A percentile compares a stretch with the other conserved stretches of the same genome.
phyloP scores from a whole-genome alignment of 2,888 invertebrate species.

The Meandrusa payeni region DNA sequence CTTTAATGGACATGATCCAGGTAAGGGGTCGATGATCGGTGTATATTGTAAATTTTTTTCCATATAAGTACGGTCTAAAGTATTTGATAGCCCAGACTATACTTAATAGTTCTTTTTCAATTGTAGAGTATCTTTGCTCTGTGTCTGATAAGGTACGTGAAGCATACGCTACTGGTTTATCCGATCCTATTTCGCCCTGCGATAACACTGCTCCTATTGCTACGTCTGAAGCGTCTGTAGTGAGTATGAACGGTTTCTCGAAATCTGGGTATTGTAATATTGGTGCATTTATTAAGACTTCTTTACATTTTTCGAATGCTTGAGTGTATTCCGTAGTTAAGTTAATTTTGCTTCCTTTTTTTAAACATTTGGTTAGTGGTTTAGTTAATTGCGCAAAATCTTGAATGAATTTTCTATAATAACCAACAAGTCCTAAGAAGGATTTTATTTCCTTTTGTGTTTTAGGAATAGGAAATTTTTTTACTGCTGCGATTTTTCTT shows the following conservation, averaged over 20 bases:
- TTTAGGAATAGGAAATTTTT: slow-evolving; percentile 33
- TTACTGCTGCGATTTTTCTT: slow-evolving; percentile 30
- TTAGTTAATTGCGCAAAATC: slow-evolving; percentile 30
- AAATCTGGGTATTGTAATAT: slow-evolving; percentile 32
- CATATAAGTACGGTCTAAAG: slow-evolving; percentile 47
- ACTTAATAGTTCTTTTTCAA: too few species aligned
- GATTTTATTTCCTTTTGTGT: slow-evolving; percentile 35
- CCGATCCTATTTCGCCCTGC: slow-evolving; percentile 33
- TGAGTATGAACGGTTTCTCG: slow-evolving; percentile 32
- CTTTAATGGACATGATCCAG: too few species aligned
- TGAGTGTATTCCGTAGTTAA: slow-evolving; percentile 25
- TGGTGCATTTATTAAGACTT: slow-evolving; percentile 15
- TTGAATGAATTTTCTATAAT: slow-evolving; percentile 36
- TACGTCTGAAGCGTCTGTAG: slow-evolving; percentile 36
- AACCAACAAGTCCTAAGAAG: slow-evolving; percentile 35
- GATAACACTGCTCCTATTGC: slow-evolving; percentile 36
- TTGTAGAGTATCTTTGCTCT: too few species aligned
- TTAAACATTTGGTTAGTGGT: slow-evolving; percentile 31
- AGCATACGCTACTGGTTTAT: slow-evolving; percentile 33
- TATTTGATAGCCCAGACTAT: slow-evolving; percentile 44
- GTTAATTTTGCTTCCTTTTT: slow-evolving; percentile 27
- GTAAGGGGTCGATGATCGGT: too few species aligned
- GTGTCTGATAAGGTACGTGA: slow-evolving; percentile 10
- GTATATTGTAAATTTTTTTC: too few species aligned
- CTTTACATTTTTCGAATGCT: slow-evolving; percentile 28